Evolutionary conservation across 1,140 invertebrate species (phyloP).

Genomic region (Bombyx mandarina): DNA sequence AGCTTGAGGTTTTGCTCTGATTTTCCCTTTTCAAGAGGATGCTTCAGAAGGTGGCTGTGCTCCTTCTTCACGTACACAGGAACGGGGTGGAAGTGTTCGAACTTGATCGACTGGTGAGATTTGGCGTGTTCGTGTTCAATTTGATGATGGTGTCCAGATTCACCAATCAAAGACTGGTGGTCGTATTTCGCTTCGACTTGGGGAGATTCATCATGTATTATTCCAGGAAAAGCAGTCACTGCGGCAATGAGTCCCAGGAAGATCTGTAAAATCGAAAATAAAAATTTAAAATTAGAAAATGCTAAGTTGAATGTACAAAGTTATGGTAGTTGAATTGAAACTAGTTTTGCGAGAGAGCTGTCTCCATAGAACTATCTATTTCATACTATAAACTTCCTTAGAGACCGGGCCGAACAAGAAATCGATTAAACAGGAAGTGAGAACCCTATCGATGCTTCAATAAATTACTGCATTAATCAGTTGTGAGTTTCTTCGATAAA

Average conservation of each 20-base stretch:
- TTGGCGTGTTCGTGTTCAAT: constrained; percentile 75
- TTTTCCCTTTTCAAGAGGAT: constrained; percentile 74
- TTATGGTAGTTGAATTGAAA: not conserved
- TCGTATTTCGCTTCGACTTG: constrained; percentile 49
- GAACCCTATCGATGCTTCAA: constrained; percentile 25
- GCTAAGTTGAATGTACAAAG: not conserved
- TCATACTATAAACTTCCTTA: constrained; percentile 34
- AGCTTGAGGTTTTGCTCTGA: constrained; percentile 73
- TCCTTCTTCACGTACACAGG: constrained; percentile 77
- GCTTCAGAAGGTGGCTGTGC: constrained; percentile 73
- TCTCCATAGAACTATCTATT: not conserved
- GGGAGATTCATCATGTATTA: constrained; percentile 58
- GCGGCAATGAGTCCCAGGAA: constrained; percentile 64
- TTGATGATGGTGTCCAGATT: constrained; percentile 73
- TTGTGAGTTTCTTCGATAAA: no score
- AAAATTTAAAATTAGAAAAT: constrained; percentile 17
- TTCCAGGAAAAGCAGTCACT: constrained; percentile 55
- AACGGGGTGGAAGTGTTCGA: constrained; percentile 76
- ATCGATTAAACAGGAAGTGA: constrained; percentile 31
- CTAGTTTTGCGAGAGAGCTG: no score
- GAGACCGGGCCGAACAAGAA: constrained; percentile 3
- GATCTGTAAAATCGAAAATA: constrained; percentile 31
- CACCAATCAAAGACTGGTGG: constrained; percentile 63
- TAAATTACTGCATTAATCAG: constrained; percentile 27
- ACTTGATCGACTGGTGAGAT: constrained; percentile 76